Evolutionary conservation across 2,888 invertebrate species (phyloP).

Genomic region (Hydroisotoma schaefferi): DNA sequence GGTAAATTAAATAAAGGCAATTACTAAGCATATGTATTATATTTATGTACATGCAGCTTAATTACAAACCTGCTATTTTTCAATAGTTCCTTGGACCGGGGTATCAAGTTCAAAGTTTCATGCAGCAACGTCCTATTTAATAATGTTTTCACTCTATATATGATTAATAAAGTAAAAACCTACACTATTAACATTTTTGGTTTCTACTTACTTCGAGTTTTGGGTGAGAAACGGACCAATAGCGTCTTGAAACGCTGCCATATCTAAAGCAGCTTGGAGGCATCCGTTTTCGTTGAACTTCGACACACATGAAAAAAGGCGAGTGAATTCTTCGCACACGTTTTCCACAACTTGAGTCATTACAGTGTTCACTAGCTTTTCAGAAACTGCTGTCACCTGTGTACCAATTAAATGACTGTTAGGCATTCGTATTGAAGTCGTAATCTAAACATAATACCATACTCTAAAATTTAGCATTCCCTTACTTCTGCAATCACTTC

Average conservation of each 20-base stretch:
- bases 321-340: constrained; percentile 84
- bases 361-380: constrained; percentile 63
- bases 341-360: constrained; percentile 77
- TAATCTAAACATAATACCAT: too few species aligned
- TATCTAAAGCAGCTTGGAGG: constrained; percentile 75
- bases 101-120: constrained; percentile 76
- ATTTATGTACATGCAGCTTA: too few species aligned
- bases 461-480: background rate
- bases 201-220: constrained; percentile 62
- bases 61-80: constrained; percentile 60
- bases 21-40: too few species aligned
- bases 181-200: too few species aligned
- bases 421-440: too few species aligned
- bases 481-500: constrained; percentile 57
- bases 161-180: too few species aligned
- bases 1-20: constrained; percentile 17
- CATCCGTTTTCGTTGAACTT: constrained; percentile 67
- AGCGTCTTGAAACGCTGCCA: constrained; percentile 65
- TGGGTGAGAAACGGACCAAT: constrained; percentile 63
- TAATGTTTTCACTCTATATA: too few species aligned
- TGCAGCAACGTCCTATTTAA: constrained; percentile 67
- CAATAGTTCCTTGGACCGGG: constrained; percentile 59
- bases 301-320: constrained; percentile 74
- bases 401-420: constrained; percentile 28
- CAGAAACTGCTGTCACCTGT: constrained; percentile 75